phyloP scores from a whole-genome alignment of 2,113 vertebrate genomes.

The Mesembrinibis cayennensis region DNA sequence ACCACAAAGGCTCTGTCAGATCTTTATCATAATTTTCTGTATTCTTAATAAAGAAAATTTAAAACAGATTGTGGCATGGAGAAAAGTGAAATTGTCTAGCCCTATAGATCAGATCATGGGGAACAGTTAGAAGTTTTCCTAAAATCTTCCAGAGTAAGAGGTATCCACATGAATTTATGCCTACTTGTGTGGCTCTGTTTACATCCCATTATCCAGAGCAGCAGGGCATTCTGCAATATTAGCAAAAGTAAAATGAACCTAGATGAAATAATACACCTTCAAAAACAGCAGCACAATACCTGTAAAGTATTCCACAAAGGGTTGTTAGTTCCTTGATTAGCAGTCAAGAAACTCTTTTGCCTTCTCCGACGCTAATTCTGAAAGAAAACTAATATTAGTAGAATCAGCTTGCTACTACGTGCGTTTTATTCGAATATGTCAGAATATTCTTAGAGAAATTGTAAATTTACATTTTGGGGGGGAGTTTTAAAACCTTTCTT shows the following conservation, averaged over 20 bases:
- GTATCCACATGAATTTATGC: neutral
- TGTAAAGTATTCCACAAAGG: neutral
- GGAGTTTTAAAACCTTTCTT: neutral
- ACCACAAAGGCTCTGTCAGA: neutral
- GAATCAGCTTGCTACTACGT: slow-evolving; percentile 33
- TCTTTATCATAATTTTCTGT: neutral
- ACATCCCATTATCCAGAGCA: neutral
- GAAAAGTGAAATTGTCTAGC: neutral
- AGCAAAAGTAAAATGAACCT: neutral
- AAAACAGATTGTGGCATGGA: neutral
- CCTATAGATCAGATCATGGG: neutral
- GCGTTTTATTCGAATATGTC: slow-evolving; percentile 53
- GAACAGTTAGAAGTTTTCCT: neutral
- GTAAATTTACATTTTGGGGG: slow-evolving; percentile 19
- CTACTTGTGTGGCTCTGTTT: neutral
- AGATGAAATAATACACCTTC: neutral
- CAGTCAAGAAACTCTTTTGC: neutral
- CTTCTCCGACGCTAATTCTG: neutral
- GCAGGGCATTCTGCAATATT: neutral
- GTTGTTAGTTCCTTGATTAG: neutral
- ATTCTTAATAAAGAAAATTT: neutral
- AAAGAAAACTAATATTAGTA: neutral
- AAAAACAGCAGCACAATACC: neutral
- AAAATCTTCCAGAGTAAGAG: neutral
- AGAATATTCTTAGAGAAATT: slow-evolving; percentile 47